Conservation (phyloP, 2,888 invertebrate genomes). For the Watsonalla binaria region DNA sequence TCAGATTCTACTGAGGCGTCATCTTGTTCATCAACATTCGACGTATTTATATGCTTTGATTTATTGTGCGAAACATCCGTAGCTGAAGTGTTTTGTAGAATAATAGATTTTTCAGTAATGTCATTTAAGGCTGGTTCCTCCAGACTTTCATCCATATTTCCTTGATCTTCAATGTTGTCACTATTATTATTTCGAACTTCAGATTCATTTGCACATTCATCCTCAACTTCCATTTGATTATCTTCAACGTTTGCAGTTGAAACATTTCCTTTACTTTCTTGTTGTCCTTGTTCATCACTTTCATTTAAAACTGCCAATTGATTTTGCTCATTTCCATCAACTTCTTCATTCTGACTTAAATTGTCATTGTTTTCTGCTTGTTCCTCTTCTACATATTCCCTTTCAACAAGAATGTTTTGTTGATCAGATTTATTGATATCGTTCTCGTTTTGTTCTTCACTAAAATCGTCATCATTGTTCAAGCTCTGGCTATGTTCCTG, state of each 20-base stretch:
- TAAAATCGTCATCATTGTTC: constrained; percentile 5
- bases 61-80: neutral
- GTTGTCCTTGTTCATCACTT: constrained; percentile 6
- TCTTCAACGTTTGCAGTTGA: constrained; percentile 2
- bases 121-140: constrained; percentile 2
- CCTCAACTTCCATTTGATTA: constrained; percentile 5
- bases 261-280: constrained; percentile 7
- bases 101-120: neutral
- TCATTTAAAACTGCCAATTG: constrained; percentile 4
- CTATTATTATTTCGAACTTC: constrained; percentile 8
- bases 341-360: constrained; percentile 7
- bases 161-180: constrained; percentile 6
- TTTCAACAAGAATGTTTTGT: constrained; percentile 5
- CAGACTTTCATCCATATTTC: constrained; percentile 4
- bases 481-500: neutral
- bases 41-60: too few species aligned
- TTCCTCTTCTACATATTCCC: constrained; percentile 9
- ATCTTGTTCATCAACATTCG: constrained; percentile 3
- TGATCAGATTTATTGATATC: too few species aligned
- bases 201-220: constrained; percentile 5
- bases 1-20: neutral
- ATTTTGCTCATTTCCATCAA: constrained; percentile 4
- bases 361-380: constrained; percentile 9
- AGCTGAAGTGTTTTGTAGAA: neutral
- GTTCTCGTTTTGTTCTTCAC: constrained; percentile 2